These are phyloP conservation scores for Erethizon dorsatum DNA, from an alignment of 2,797 vertebrate species.

Conservation along the genomic window DNA sequence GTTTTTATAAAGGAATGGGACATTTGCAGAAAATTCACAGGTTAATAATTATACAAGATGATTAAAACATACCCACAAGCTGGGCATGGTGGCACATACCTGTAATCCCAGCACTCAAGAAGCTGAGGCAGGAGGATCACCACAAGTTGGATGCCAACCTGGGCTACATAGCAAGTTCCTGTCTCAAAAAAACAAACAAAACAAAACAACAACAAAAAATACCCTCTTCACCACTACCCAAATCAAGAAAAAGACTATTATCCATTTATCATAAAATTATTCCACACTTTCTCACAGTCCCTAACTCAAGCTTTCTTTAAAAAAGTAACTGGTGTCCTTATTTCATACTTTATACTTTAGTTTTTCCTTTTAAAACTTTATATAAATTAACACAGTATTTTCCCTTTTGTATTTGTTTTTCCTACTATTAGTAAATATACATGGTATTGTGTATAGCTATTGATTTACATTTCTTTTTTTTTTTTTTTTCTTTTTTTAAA, in stretches of 20 bases:
- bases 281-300: background rate
- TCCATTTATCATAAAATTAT: constrained; percentile 2
- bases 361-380: constrained; percentile 13
- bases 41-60: constrained; percentile 12
- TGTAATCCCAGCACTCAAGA: background rate
- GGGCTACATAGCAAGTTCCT: background rate
- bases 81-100: no score
- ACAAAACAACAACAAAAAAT: background rate
- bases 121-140: background rate
- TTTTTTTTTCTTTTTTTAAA: no score
- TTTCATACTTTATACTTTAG: constrained; percentile 3
- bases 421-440: background rate
- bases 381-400: constrained; percentile 19
- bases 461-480: background rate
- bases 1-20: background rate
- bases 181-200: background rate
- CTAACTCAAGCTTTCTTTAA: background rate
- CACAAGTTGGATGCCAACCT: background rate
- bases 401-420: background rate
- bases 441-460: background rate
- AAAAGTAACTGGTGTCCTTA: background rate
- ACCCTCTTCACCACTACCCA: background rate
- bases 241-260: constrained; percentile 33
- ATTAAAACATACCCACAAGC: background rate
- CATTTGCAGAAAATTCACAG: background rate